These are phyloP conservation scores for Falco rusticolus DNA, from an alignment of 2,797 vertebrate species.

Conservation along the genomic window DNA sequence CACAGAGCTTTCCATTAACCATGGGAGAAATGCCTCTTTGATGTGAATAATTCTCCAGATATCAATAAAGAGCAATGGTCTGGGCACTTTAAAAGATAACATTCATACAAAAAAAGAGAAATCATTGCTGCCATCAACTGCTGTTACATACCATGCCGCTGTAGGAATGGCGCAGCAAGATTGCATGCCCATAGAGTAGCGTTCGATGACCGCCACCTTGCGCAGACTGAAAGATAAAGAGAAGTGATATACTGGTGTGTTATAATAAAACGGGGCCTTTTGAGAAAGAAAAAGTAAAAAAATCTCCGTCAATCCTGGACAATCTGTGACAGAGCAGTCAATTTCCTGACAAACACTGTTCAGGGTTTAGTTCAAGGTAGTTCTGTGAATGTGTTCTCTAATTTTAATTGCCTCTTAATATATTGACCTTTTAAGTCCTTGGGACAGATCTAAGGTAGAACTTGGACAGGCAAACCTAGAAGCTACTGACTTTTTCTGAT, in stretches of 20 bases:
- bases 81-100: neutral
- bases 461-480: neutral
- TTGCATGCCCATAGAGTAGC: conserved; percentile 91
- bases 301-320: neutral
- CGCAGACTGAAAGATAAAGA: conserved; percentile 79
- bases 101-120: neutral
- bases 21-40: neutral
- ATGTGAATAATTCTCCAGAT: neutral
- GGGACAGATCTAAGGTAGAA: neutral
- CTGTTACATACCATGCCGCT: conserved; percentile 89
- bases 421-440: neutral
- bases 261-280: neutral
- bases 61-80: neutral
- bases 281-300: neutral
- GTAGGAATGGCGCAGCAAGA: conserved; percentile 92
- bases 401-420: neutral
- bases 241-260: neutral
- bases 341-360: neutral
- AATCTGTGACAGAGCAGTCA: neutral
- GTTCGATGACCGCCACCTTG: conserved; percentile 94
- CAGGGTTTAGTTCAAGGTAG: neutral
- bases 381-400: neutral
- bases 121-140: neutral
- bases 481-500: neutral
- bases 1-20: neutral